Evolutionary conservation across 2,113 vertebrate species (phyloP).

Genomic region (Bubo bubo): DNA sequence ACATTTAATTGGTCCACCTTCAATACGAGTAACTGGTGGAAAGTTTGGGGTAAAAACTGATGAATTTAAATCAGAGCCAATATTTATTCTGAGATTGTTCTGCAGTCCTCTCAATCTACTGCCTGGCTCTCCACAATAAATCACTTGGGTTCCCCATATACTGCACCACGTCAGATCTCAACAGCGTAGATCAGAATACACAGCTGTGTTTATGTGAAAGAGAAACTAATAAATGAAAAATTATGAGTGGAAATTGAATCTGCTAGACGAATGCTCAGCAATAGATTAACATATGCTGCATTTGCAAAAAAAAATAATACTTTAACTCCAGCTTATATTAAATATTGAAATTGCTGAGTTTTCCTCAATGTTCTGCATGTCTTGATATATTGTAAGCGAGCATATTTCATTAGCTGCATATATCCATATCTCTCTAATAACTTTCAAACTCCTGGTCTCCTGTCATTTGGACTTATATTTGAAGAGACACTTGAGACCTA

Average conservation of each 20-base stretch:
- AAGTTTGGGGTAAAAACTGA: not conserved
- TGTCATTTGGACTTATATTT: slow-evolving; percentile 70
- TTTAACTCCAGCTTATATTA: slow-evolving; percentile 72
- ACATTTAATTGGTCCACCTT: not conserved
- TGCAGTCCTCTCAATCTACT: not conserved
- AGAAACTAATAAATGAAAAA: slow-evolving; percentile 71
- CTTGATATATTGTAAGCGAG: slow-evolving; percentile 62
- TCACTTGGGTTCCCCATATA: not conserved
- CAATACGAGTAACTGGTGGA: not conserved
- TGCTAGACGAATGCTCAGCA: slow-evolving; percentile 64
- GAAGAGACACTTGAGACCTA: slow-evolving; percentile 66
- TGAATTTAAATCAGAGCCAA: not conserved
- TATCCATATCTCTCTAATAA: slow-evolving; percentile 75
- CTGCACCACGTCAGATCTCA: not conserved
- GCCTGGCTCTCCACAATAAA: not conserved
- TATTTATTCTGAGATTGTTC: not conserved
- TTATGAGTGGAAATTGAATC: slow-evolving; percentile 75
- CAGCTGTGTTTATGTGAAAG: slow-evolving; percentile 48
- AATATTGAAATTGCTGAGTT: slow-evolving; percentile 74
- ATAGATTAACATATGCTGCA: slow-evolving; percentile 74
- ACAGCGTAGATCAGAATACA: not conserved
- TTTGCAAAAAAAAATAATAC: slow-evolving; percentile 51
- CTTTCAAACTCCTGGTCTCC: slow-evolving; percentile 65
- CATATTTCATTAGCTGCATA: slow-evolving; percentile 75
- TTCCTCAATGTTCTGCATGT: slow-evolving; percentile 62